Base-by-base conservation (phyloP, 2,113 vertebrate genomes). In the Leuciscus idus region DNA sequence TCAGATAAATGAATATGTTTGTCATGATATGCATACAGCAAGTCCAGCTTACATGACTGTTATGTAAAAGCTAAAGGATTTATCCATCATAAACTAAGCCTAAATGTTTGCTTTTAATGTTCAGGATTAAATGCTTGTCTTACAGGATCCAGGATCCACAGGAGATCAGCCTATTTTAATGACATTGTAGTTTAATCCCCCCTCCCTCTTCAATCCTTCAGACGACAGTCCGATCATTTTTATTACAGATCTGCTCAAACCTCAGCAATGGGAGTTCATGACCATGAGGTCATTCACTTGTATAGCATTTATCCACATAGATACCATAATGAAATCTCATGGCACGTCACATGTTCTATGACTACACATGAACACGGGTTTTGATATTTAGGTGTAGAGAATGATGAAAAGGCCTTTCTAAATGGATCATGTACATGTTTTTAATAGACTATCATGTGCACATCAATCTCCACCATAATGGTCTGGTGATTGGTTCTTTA, bases 71-170 rank as follows among this genome's bases (percentile, higher is more conserved):
- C 55, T 76, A 30, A 1, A 62, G 78, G 80, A 72, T 9, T 88
- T 76, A 87, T 64, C 73, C 85, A 85, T 86, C 80, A 81, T 91
- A 87, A 90, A 92, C 59, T 92, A 90, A 93, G 90, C 91, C 90
- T 90, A 91, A 88, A 88, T 93, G 91, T 95, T 93, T 92, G 92
- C 92, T 92, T 94, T 93, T 93, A 92, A 94, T 94, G 90, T 92
- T 91, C 62, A 52, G 92, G 93, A 95, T 95, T 95, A 94, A 86
- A 88, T 59, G 68, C 89, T 79, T 88, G 93, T 94, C 85, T 93
- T 92, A 90, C 92, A 91, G 89, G 91, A 89, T 11, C 48, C 3
- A 48, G 92, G 87, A 88, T 87, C 89, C 87, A 87, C 75, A 64
- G 87, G 89, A 90, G 91, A 92, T 94, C 91, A 93, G 93, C 91